Percentiles rank a stretch among this genome's conserved stretches.
Evolutionary conservation across 2,888 invertebrate species (phyloP).

Genomic region (Abrostola tripartita): DNA sequence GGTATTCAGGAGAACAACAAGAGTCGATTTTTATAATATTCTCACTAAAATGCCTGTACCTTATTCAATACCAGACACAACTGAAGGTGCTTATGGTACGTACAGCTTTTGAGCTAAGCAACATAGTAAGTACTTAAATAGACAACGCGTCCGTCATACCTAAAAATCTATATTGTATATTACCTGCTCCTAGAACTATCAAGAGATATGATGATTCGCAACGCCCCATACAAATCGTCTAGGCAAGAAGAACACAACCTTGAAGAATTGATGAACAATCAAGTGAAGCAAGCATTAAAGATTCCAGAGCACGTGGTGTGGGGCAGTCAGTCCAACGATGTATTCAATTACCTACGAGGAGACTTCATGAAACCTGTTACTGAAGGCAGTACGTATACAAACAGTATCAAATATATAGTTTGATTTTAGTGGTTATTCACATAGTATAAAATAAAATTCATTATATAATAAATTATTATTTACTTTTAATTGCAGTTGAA

Average conservation of each 20-base stretch:
- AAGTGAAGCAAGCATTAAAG: conserved; percentile 90
- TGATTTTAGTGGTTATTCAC: too few relatives aligned
- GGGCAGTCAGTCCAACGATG: conserved; percentile 89
- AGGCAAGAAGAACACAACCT: conserved; percentile 70
- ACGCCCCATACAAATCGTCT: conserved; percentile 60
- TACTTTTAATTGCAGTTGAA: conserved; percentile 87
- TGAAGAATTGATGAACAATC: conserved; percentile 91
- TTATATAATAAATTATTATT: too few relatives aligned
- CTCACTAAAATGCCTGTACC: conserved; percentile 82
- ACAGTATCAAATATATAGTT: too few relatives aligned
- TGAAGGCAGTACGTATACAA: conserved; percentile 76
- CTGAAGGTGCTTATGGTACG: conserved; percentile 62
- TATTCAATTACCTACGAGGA: conserved; percentile 88
- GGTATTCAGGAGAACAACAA: conserved; percentile 89
- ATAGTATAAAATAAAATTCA: too few relatives aligned
- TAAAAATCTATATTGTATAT: background rate
- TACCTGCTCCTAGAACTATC: conserved; percentile 67
- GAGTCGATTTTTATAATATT: conserved; percentile 95
- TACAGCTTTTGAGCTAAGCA: conserved; percentile 5
- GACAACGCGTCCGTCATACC: background rate
- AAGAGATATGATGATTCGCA: conserved; percentile 73
- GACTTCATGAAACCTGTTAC: conserved; percentile 96
- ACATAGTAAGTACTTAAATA: background rate
- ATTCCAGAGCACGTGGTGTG: conserved; percentile 90
- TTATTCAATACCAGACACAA: conserved; percentile 58